A percentile compares a stretch with the other conserved stretches of the same genome.
phyloP scores from a whole-genome alignment of 2,888 invertebrate genomes.

The Synergus laeviventris region DNA sequence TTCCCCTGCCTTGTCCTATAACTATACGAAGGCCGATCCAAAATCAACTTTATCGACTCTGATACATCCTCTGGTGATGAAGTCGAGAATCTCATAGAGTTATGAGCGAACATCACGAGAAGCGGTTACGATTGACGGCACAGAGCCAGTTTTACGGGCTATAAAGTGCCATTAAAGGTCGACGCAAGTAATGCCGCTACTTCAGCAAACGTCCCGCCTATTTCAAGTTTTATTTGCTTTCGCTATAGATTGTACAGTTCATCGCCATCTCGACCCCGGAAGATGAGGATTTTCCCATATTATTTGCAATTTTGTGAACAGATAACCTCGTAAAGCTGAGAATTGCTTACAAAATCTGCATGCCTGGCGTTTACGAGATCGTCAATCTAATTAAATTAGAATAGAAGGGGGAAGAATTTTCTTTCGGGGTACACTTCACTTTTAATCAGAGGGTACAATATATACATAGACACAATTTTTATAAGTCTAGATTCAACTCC shows the following conservation, averaged over 20 bases:
- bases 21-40: not conserved
- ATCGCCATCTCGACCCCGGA: conserved; percentile 32
- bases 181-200: conserved; percentile 34
- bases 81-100: conserved; percentile 50
- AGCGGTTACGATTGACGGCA: conserved; percentile 49
- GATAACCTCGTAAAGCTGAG: conserved; percentile 2
- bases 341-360: conserved; percentile 20
- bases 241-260: conserved; percentile 50
- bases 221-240: conserved; percentile 32
- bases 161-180: conserved; percentile 56
- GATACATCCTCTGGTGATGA: conserved; percentile 35
- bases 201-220: conserved; percentile 37
- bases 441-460: not conserved
- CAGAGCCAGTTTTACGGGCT: conserved; percentile 60
- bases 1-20: not conserved
- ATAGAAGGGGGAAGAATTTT: not conserved
- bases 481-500: too few species aligned
- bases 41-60: conserved; percentile 3
- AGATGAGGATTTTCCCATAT: conserved; percentile 35
- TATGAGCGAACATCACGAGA: conserved; percentile 50
- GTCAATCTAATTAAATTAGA: not conserved
- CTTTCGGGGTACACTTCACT: not conserved
- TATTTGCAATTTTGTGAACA: conserved; percentile 22
- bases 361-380: conserved; percentile 13
- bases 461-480: too few species aligned